phyloP scores from a whole-genome alignment of 2,888 invertebrate species.

The Mesorhabditis spiculigera region DNA sequence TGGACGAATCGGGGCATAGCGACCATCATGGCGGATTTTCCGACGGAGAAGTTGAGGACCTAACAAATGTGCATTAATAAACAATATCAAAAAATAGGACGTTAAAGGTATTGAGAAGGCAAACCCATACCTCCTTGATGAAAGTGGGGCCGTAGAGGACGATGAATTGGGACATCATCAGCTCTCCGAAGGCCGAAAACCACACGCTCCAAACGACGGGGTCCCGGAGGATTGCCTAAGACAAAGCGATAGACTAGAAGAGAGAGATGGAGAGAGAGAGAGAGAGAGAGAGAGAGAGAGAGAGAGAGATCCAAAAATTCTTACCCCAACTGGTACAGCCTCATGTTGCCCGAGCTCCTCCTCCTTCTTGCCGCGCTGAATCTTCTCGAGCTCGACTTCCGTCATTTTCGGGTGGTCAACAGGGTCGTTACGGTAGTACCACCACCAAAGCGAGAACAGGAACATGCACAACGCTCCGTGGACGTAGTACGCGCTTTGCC shows the following conservation, averaged over 20 bases:
- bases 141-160: constrained; percentile 44
- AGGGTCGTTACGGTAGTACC: constrained; percentile 37
- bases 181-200: constrained; percentile 43
- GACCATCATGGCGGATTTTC: constrained; percentile 43
- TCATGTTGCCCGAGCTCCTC: constrained; percentile 31
- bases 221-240: constrained; percentile 31
- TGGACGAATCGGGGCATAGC: constrained; percentile 44
- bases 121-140: constrained; percentile 29
- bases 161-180: constrained; percentile 48
- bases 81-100: neutral
- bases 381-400: constrained; percentile 41
- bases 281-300: neutral
- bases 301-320: neutral
- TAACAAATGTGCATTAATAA: constrained; percentile 9
- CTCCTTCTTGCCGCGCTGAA: constrained; percentile 37
- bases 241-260: neutral
- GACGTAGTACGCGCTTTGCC: constrained; percentile 41
- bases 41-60: constrained; percentile 41
- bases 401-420: constrained; percentile 38
- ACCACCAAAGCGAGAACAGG: constrained; percentile 33
- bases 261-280: neutral
- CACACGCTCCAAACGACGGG: constrained; percentile 42
- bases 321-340: constrained; percentile 25
- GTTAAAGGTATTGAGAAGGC: neutral
- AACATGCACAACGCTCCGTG: constrained; percentile 32